Percentiles rank a stretch among this genome's conserved stretches.
phyloP scores from a whole-genome alignment of 2,888 invertebrate species.

The Chrysolina haemoptera region DNA sequence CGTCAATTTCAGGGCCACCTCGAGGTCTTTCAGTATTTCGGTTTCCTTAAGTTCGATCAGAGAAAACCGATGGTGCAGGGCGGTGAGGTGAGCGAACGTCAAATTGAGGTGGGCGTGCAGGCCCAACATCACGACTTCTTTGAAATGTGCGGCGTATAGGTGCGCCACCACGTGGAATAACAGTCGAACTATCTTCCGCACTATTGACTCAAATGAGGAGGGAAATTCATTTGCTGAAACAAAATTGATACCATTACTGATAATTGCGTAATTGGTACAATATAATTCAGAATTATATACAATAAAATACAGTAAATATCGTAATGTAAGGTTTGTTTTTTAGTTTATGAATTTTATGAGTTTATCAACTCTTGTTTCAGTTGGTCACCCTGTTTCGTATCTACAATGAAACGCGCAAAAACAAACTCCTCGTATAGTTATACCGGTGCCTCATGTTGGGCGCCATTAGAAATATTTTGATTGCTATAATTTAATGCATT shows the following conservation, averaged over 20 bases:
- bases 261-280: too few species aligned
- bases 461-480: too few species aligned
- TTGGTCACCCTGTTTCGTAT: too few species aligned
- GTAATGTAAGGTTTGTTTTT: too few species aligned
- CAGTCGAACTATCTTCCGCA: constrained; percentile 95
- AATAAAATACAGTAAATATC: too few species aligned
- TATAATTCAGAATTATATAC: too few species aligned
- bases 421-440: too few species aligned
- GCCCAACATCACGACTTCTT: constrained; percentile 93
- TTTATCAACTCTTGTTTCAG: too few species aligned
- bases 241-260: background rate
- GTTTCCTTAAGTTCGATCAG: constrained; percentile 97
- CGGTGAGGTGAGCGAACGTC: constrained; percentile 96
- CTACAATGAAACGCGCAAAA: too few species aligned
- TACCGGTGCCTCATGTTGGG: too few species aligned
- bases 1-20: constrained; percentile 83
- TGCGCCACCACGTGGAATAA: constrained; percentile 99
- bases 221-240: constrained; percentile 92
- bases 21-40: constrained; percentile 93
- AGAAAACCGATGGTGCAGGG: constrained; percentile 87
- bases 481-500: too few species aligned
- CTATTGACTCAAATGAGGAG: constrained; percentile 92
- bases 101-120: constrained; percentile 97
- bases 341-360: too few species aligned
- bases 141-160: constrained; percentile 97